Conservation (phyloP, 1,140 invertebrate genomes). For the Geopemphigus sp. region DNA sequence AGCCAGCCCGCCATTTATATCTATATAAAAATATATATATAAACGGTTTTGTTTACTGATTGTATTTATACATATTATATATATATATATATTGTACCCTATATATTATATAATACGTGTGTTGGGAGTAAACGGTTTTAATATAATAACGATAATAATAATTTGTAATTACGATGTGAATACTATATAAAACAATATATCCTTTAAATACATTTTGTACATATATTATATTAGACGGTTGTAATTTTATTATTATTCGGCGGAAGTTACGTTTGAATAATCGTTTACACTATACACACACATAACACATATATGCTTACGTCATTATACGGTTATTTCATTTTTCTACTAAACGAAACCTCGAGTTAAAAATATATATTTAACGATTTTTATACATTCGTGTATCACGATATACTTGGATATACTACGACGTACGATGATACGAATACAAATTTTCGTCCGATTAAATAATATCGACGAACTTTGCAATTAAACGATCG, state of each 20-base stretch:
- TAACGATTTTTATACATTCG: too few relatives aligned
- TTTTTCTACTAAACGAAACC: constrained; percentile 43
- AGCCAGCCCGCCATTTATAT: too few relatives aligned
- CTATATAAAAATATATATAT: too few relatives aligned
- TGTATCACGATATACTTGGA: too few relatives aligned
- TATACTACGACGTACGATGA: too few relatives aligned
- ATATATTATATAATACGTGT: neutral
- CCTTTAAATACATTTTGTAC: constrained; percentile 14
- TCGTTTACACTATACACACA: constrained; percentile 39
- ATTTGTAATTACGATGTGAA: constrained; percentile 33
- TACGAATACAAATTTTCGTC: too few relatives aligned
- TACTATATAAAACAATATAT: constrained; percentile 14
- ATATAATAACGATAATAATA: constrained; percentile 1
- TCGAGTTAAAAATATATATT: constrained; percentile 23
- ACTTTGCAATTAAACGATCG: too few relatives aligned
- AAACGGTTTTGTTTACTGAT: neutral
- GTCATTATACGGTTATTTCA: constrained; percentile 28
- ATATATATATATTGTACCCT: neutral
- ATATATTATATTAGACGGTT: constrained; percentile 15
- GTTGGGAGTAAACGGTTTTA: neutral
- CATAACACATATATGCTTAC: neutral
- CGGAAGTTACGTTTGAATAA: constrained; percentile 40
- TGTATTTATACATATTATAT: neutral
- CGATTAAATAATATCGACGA: too few relatives aligned
- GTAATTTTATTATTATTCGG: constrained; percentile 42